Evolutionary conservation across 2,113 vertebrate genomes (phyloP), one percentile per base, ranked within the genome.

Genomic region (Pholis gunnellus): DNA sequence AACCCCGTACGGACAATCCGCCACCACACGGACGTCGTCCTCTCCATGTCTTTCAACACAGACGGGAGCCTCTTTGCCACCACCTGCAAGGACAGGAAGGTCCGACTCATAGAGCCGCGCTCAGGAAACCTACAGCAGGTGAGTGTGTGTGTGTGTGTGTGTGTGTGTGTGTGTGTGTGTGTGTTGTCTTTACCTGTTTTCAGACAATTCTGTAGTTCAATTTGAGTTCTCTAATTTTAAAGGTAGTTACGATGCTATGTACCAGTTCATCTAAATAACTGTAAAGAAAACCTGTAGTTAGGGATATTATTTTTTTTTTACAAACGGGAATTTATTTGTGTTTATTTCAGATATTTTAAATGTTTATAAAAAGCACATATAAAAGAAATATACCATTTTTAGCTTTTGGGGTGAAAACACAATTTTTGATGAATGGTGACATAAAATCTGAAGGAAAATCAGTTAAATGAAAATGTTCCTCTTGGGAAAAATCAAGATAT

Each of bases 41-140:
- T 98, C 36, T 98, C 97, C 84, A 97, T 99, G 97, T 97, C 97
- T 1, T 98, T 99, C 93, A 98, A 96, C 89, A 96, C 95, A 13
- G 95, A 97, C 0, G 97, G 97, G 80, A 97, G 96, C 88, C 94
- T 96, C n/a, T 79, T 99, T 56, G 97, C 97, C 84, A 98, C 97
- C 34, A 81, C 96, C 86, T 98, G 97, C 88, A 97, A 96, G 84
- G 97, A 98, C 93, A 96, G 86, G 84, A 98, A 96, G 86, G 93
- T 98, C 79, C 93, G 97, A 11, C 73, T 99, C 66, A 85, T 98
- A 6, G 96, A 98, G 77, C 88, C 97, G 0, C 96, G 94, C 46
- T 91, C 94, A 34, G 97, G 96, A 77, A 84, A 63, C 10, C 77
- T 98, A 18, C 73, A 97, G 71, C 96, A 94, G 93, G 97, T 98